phyloP scores from a whole-genome alignment of 2,797 vertebrate genomes.

The Karalla daura region DNA sequence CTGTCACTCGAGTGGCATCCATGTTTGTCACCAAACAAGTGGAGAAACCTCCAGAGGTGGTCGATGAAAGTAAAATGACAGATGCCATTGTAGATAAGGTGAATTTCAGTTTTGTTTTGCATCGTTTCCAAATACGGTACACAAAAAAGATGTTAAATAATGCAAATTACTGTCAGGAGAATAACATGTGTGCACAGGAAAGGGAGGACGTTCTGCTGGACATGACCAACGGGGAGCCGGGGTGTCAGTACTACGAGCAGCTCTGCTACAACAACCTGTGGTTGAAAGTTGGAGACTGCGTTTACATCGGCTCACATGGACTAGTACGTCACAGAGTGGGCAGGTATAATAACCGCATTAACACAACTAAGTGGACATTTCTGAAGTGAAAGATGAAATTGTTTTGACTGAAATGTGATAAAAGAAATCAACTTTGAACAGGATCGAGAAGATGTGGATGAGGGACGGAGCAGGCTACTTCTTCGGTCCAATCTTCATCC shows the following conservation, averaged over 20 bases:
- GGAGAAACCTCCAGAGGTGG: slow-evolving; percentile 87
- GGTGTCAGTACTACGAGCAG: slow-evolving; percentile 97
- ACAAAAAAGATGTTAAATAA: neutral
- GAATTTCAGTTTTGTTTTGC: slow-evolving; percentile 15
- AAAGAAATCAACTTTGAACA: slow-evolving; percentile 56
- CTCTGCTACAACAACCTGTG: slow-evolving; percentile 95
- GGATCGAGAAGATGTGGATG: slow-evolving; percentile 99
- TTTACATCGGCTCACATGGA: slow-evolving; percentile 96
- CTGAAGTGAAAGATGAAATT: neutral
- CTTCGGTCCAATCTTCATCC: slow-evolving; percentile 98
- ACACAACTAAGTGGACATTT: neutral
- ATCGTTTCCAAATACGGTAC: too few relatives aligned
- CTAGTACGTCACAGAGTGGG: slow-evolving; percentile 94
- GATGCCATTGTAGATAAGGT: slow-evolving; percentile 92
- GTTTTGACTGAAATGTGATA: neutral
- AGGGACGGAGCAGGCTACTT: slow-evolving; percentile 96
- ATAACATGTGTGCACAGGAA: slow-evolving; percentile 82
- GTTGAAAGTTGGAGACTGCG: slow-evolving; percentile 96
- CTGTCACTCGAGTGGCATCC: slow-evolving; percentile 96
- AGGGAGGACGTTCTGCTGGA: slow-evolving; percentile 95
- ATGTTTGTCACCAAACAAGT: slow-evolving; percentile 95
- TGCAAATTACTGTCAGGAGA: neutral
- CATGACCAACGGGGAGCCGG: slow-evolving; percentile 94
- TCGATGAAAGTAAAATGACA: slow-evolving; percentile 88
- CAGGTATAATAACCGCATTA: slow-evolving; percentile 83